phyloP scores from a whole-genome alignment of 2,797 vertebrate genomes.

The Micropoecilia bifurca region DNA sequence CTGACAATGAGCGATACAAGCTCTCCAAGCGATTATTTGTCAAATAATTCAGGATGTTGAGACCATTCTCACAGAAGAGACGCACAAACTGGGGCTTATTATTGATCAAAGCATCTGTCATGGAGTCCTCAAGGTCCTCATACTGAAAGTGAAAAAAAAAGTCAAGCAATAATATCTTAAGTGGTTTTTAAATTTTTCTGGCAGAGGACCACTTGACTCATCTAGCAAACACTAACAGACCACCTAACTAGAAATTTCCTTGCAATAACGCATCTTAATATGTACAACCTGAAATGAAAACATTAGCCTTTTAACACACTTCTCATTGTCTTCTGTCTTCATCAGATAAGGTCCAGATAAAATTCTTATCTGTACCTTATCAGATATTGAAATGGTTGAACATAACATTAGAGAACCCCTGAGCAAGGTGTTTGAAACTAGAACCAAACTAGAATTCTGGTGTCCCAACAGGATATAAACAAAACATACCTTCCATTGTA shows the following conservation, averaged over 20 bases:
- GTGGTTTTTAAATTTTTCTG: too few species aligned
- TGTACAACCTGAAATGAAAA: too few species aligned
- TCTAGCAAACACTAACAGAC: too few species aligned
- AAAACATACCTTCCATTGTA: conserved; percentile 81
- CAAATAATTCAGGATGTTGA: conserved; percentile 86
- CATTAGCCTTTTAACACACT: too few species aligned
- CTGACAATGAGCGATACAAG: conserved; percentile 79
- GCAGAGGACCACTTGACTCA: too few species aligned
- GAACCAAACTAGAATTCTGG: background rate
- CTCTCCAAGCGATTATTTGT: conserved; percentile 80
- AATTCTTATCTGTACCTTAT: background rate
- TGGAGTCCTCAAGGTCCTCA: conserved; percentile 84
- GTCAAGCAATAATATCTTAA: background rate
- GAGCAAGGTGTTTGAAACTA: background rate
- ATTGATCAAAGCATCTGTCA: conserved; percentile 88
- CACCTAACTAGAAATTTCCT: too few species aligned
- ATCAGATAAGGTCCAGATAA: too few species aligned
- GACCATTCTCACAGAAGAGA: conserved; percentile 87
- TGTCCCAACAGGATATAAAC: background rate
- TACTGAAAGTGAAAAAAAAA: conserved; percentile 73
- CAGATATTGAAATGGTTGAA: background rate
- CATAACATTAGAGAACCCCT: background rate
- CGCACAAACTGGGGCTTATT: conserved; percentile 89
- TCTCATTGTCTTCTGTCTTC: too few species aligned
- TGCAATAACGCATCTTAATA: too few species aligned